A percentile compares a stretch with the other conserved stretches of the same genome.
Conservation (phyloP, 2,888 invertebrate species). For the Epiperipatus broadwayi region DNA sequence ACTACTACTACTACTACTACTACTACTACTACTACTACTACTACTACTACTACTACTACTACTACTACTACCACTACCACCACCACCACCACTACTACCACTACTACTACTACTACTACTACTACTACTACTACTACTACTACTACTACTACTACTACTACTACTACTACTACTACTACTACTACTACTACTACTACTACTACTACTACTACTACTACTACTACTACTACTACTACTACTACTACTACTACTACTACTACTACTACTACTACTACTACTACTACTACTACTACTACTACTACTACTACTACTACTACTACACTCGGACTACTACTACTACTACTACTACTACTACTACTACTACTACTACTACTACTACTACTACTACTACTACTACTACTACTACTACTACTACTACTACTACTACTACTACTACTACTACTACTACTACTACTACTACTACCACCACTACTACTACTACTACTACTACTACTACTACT, state of each 20-base stretch:
- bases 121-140: slow-evolving; percentile 3
- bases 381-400: slow-evolving; percentile 14
- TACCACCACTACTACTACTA: no score
- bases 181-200: slow-evolving; percentile 3
- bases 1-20: no score
- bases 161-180: slow-evolving; percentile 3
- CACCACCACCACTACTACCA: background rate
- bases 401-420: slow-evolving; percentile 15
- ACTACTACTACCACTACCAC: no score
- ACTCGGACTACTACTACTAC: slow-evolving; percentile 13
- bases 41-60: no score
- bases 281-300: slow-evolving; percentile 3
- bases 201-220: slow-evolving; percentile 3
- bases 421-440: slow-evolving; percentile 12
- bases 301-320: slow-evolving; percentile 3
- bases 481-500: no score
- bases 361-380: slow-evolving; percentile 15
- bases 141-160: slow-evolving; percentile 1
- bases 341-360: slow-evolving; percentile 13
- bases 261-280: slow-evolving; percentile 3
- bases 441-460: slow-evolving; percentile 14
- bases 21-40: no score
- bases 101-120: background rate
- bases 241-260: slow-evolving; percentile 3
- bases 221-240: background rate